Evolutionary conservation across 2,888 invertebrate genomes (phyloP), one percentile per base, ranked within the genome.

Genomic region (Octodonta nipae): DNA sequence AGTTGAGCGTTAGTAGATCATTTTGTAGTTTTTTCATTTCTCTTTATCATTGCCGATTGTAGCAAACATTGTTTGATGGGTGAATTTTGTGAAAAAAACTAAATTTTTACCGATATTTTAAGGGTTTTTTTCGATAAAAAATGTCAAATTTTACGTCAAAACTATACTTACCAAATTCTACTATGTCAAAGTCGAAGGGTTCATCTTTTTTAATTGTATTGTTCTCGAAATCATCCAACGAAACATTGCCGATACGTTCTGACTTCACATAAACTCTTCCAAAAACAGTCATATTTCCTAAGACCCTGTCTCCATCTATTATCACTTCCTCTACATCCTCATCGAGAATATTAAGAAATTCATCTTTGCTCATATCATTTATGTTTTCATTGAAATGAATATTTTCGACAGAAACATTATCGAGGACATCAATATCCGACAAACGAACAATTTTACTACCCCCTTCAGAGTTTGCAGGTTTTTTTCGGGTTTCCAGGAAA

Each of bases 181-280:
- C 60, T 5, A 54, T 47, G 24, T 54, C 49, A 34, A 65, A 54
- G n/a, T 46, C 44, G 33, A 53, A 42, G 25, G 46, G 40, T 36
- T 64, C 61, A 25, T 63, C 50, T 3, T 56, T 44, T 43, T 55
- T 59, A 7, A 65, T 49, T 3, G 55, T 48, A 34, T 61, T 54
- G 2, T 52, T 42, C 4, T 50, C 35, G 28, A 67, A 45, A 15
- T 55, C 39, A 8, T 35, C 30, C 5, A 67, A 32, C 42, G 57
- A 41, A 5, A 61, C 34, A 15, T 49, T 42, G 40, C 65, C 66
- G 13, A 68, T 55, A 15, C 35, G 52, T 7, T 58, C 58, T 2
- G 45, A 53, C 15, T 43, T 45, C 10, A 63, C 47, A 28, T 46
- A 39, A 15, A 53, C 44, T 30, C 59, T 52, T 26, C 54, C 54